phyloP scores from a whole-genome alignment of 2,888 invertebrate genomes.

The Hyalella azteca region DNA sequence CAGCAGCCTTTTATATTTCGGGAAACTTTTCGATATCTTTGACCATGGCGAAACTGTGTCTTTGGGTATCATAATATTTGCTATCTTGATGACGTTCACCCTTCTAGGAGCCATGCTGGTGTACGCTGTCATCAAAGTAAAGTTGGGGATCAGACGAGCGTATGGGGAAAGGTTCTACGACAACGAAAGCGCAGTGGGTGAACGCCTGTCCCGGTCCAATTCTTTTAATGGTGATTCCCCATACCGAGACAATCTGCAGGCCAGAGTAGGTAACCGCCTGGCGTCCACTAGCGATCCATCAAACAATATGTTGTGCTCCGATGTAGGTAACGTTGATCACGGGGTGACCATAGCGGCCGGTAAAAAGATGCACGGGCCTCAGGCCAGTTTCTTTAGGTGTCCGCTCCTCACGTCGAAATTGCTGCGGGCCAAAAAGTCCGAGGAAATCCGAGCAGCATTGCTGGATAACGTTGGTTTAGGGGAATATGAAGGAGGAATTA shows the following conservation, averaged over 20 bases:
- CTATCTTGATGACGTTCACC: not conserved
- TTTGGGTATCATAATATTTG: not conserved
- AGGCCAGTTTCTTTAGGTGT: not conserved
- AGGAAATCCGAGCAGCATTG: slow-evolving; percentile 21
- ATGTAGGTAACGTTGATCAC: not conserved
- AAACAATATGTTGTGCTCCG: not conserved
- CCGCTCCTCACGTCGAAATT: slow-evolving; percentile 17
- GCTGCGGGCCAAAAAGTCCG: slow-evolving; percentile 5
- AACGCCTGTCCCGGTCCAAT: slow-evolving; percentile 15
- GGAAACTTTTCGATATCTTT: slow-evolving; percentile 28
- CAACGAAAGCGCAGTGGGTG: not conserved
- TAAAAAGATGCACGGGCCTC: not conserved
- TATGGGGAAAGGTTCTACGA: slow-evolving; percentile 20
- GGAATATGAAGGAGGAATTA: slow-evolving; percentile 8
- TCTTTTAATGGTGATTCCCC: slow-evolving; percentile 15
- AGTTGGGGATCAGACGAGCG: not conserved
- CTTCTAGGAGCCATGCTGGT: not conserved
- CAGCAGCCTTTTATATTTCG: not conserved
- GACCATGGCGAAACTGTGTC: slow-evolving; percentile 15
- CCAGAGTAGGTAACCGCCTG: not conserved
- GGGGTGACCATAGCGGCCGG: not conserved
- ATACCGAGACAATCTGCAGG: slow-evolving; percentile 18
- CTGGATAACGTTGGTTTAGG: slow-evolving; percentile 23
- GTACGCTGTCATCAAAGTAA: slow-evolving; percentile 9
- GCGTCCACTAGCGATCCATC: not conserved